Evolutionary conservation across 1,140 invertebrate genomes (phyloP).

Genomic region (Neodiprion virginianus): DNA sequence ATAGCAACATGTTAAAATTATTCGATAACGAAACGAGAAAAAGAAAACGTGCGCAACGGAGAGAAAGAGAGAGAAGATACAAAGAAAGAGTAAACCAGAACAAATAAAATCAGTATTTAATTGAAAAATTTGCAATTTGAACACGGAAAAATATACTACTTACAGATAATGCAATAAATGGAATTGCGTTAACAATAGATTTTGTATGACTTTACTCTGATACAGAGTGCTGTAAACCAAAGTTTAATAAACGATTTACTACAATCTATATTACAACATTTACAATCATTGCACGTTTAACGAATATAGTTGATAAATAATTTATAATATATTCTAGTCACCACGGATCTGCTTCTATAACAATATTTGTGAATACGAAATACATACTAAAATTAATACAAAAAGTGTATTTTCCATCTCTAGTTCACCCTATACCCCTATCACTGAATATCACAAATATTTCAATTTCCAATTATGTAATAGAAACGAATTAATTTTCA

Average conservation of each 20-base stretch:
- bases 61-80: not conserved
- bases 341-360: constrained; percentile 44
- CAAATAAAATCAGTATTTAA: not conserved
- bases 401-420: not conserved
- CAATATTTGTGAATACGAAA: not conserved
- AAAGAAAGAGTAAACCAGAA: not conserved
- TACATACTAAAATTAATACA: not conserved
- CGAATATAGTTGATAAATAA: constrained; percentile 44
- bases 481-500: too few relatives aligned
- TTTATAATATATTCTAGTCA: constrained; percentile 59
- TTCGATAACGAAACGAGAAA: not conserved
- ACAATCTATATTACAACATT: constrained; percentile 38
- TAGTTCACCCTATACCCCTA: too few relatives aligned
- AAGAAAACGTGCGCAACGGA: not conserved
- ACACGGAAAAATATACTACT: constrained; percentile 31
- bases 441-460: too few relatives aligned
- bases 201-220: constrained; percentile 11
- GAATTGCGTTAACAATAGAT: constrained; percentile 26
- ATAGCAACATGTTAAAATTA: not conserved
- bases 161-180: constrained; percentile 36
- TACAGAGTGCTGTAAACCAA: constrained; percentile 51
- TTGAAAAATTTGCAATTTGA: not conserved
- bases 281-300: constrained; percentile 32
- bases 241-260: constrained; percentile 45
- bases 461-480: too few relatives aligned